Evolutionary conservation across 2,888 invertebrate species (phyloP).

Genomic region (Oxyscelio sp.): DNA sequence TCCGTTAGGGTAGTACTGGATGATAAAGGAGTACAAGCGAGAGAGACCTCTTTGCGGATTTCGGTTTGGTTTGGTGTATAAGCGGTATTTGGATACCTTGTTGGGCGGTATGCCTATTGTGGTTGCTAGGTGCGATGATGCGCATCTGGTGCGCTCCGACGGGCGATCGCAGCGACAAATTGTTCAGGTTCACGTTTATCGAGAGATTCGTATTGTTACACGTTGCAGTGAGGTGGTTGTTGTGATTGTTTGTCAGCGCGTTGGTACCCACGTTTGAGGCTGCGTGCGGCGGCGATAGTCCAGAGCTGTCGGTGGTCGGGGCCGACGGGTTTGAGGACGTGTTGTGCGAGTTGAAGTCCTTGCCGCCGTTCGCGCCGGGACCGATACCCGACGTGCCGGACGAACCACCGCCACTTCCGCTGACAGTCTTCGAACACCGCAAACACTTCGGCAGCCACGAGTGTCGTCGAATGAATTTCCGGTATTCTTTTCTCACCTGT

Average conservation of each 20-base stretch:
- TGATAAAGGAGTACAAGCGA: constrained; percentile 76
- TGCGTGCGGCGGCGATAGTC: constrained; percentile 89
- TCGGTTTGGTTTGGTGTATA: constrained; percentile 87
- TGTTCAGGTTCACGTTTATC: constrained; percentile 88
- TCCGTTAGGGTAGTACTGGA: constrained; percentile 51
- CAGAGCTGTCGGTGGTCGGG: constrained; percentile 90
- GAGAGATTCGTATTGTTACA: constrained; percentile 88
- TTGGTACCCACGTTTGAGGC: constrained; percentile 91
- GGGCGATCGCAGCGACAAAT: constrained; percentile 88
- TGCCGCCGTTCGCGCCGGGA: constrained; percentile 85
- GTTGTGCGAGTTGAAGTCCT: constrained; percentile 87
- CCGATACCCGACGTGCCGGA: no score
- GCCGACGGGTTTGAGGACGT: constrained; percentile 90
- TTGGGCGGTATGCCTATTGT: constrained; percentile 88
- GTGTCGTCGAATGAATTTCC: no score
- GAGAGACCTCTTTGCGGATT: constrained; percentile 82
- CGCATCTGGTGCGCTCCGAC: constrained; percentile 88
- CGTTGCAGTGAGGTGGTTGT: constrained; percentile 80
- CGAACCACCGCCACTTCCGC: no score
- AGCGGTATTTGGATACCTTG: constrained; percentile 88
- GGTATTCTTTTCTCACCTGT: no score
- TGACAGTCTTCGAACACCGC: no score
- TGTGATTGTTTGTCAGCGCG: constrained; percentile 87
- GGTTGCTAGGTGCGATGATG: constrained; percentile 88
- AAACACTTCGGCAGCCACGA: no score